Conservation (phyloP, 2,797 vertebrate genomes). For the Anguilla megastoma region DNA sequence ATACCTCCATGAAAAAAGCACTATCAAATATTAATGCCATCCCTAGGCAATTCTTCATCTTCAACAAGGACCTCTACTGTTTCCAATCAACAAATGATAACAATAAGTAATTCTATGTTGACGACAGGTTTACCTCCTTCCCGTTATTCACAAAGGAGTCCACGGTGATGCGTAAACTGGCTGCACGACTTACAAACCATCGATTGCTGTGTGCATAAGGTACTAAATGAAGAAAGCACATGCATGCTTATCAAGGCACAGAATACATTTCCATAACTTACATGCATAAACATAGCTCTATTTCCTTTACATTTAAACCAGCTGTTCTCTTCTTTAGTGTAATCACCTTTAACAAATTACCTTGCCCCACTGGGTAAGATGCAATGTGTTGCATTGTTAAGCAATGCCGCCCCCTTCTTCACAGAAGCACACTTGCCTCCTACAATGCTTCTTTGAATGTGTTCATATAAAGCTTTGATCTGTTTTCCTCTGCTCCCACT, state of each 20-base stretch:
- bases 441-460: neutral
- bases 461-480: constrained; percentile 15
- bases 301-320: neutral
- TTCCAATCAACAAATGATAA: neutral
- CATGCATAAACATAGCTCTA: neutral
- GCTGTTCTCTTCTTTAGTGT: neutral
- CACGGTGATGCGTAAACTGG: neutral
- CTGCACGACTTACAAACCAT: neutral
- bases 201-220: neutral
- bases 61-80: neutral
- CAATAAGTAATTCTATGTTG: constrained; percentile 8
- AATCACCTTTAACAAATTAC: constrained; percentile 4
- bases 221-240: neutral
- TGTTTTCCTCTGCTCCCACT: constrained; percentile 2
- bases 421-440: neutral
- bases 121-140: neutral
- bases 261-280: constrained; percentile 22
- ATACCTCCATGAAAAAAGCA: neutral
- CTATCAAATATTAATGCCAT: constrained; percentile 19
- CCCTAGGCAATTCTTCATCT: neutral
- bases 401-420: neutral
- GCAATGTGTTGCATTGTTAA: neutral
- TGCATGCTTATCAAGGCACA: constrained; percentile 10
- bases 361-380: neutral
- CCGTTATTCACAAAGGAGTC: neutral